A percentile compares a stretch with the other conserved stretches of the same genome.
Conservation (phyloP, 1,140 invertebrate genomes). For the Telenomus remus region DNA sequence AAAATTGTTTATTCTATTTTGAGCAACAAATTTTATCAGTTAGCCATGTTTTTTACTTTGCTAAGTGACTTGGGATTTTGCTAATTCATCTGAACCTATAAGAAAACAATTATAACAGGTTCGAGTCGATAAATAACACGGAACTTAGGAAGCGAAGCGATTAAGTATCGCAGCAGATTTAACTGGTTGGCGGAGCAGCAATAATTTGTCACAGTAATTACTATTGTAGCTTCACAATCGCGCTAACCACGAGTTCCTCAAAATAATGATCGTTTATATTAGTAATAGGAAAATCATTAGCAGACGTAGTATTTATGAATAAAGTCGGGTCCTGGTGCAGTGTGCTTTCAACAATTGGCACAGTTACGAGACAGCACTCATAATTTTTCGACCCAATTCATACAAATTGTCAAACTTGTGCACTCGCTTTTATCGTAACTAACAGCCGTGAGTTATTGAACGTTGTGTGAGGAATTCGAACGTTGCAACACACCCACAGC, state of each 20-base stretch:
- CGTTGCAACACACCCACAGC: conserved; percentile 16
- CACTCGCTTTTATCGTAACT: conserved; percentile 27
- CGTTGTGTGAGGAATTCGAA: conserved; percentile 42
- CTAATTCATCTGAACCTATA: neutral
- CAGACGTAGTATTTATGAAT: conserved; percentile 14
- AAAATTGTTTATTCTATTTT: too few relatives aligned
- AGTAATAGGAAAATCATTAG: conserved; percentile 42
- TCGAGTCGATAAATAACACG: conserved; percentile 2
- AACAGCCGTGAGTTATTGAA: conserved; percentile 14
- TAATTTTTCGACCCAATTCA: conserved; percentile 23
- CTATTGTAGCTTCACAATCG: conserved; percentile 27
- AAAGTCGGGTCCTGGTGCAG: conserved; percentile 10
- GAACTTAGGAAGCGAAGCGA: conserved; percentile 4
- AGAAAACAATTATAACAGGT: neutral
- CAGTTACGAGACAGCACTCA: neutral
- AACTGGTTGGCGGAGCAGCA: conserved; percentile 9
- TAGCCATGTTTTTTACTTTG: too few relatives aligned
- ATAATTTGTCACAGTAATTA: conserved; percentile 32
- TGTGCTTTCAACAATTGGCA: conserved; percentile 4
- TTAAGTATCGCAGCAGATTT: conserved; percentile 14
- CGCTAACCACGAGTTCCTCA: conserved; percentile 6
- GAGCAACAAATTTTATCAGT: too few relatives aligned
- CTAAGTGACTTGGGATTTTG: too few relatives aligned
- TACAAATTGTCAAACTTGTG: conserved; percentile 29
- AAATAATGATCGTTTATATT: conserved; percentile 19